Conservation (phyloP, 2,113 vertebrate genomes). For the Grantiella picta region DNA sequence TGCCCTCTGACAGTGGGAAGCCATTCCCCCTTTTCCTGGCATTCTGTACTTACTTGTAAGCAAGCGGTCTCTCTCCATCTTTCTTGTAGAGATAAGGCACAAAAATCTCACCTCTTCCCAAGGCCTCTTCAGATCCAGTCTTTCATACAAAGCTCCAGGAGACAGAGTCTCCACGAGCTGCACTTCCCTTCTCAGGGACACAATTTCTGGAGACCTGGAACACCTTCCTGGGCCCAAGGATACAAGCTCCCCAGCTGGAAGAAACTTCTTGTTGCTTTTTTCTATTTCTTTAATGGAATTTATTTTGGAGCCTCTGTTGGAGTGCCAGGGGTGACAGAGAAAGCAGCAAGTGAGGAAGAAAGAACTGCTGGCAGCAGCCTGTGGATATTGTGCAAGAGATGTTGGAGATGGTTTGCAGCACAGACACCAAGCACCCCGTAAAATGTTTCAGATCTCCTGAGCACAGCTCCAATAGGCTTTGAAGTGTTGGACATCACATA, state of each 20-base stretch:
- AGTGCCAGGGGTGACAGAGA: slow-evolving; percentile 10
- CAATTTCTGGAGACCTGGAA: not conserved
- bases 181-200: not conserved
- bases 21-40: not conserved
- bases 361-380: not conserved
- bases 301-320: not conserved
- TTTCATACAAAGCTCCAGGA: not conserved
- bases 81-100: not conserved
- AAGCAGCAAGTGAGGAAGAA: not conserved
- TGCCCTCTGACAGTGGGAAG: not conserved
- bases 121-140: not conserved
- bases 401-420: slow-evolving; percentile 34
- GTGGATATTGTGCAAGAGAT: not conserved
- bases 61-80: not conserved
- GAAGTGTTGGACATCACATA: slow-evolving; percentile 72
- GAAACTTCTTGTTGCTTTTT: not conserved
- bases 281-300: not conserved
- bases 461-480: slow-evolving; percentile 34
- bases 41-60: not conserved
- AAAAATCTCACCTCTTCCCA: not conserved
- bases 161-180: not conserved
- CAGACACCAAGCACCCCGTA: not conserved
- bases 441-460: slow-evolving; percentile 39
- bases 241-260: not conserved
- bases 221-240: not conserved